Evolutionary conservation across 2,113 vertebrate species (phyloP), one percentile per base, ranked within the genome.

Genomic region (Oreocharis arfaki): DNA sequence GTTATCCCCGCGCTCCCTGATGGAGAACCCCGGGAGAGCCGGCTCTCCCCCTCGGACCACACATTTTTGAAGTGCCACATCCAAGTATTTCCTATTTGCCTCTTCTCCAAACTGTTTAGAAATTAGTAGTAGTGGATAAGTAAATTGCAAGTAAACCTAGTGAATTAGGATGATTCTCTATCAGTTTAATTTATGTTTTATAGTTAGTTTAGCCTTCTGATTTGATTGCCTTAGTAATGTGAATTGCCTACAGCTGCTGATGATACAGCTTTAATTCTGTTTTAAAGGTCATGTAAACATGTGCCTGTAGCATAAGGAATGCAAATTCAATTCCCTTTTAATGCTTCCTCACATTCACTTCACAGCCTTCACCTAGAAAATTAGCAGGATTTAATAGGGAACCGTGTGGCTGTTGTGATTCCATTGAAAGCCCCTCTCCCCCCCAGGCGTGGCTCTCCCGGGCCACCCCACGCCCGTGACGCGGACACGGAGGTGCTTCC

Each of bases 201-300:
- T 98, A 98, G 98, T 98, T 98, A 98, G 97, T 98, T 98, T 98
- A 98, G 97, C 97, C 97, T 98, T 98, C 98, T 98, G 97, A 98
- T 98, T 98, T 98, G 98, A 98, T 98, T 98, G 97, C 97, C 96
- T 98, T 98, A 96, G 98, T 98, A 98, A 98, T 98, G 98, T 97
- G 97, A 98, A 98, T 98, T 98, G 97, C 97, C 98, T 98, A 97
- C 98, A 98, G 98, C 97, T 98, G 97, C 97, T 98, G 98, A 98
- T 98, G 97, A 97, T 98, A 98, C 97, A 98, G 98, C 97, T 98
- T 98, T 98, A 98, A 98, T 98, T 98, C 98, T 98, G 97, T 98
- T 98, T 98, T 98, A 98, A 98, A 98, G 98, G 98, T 98, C 98
- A 98, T 98, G 98, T 98, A 98, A 98, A 98, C 98, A 98, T 96